These are phyloP conservation scores for Gallinago jamesoni DNA, from an alignment of 2,113 vertebrate genomes.

Conservation along the genomic window DNA sequence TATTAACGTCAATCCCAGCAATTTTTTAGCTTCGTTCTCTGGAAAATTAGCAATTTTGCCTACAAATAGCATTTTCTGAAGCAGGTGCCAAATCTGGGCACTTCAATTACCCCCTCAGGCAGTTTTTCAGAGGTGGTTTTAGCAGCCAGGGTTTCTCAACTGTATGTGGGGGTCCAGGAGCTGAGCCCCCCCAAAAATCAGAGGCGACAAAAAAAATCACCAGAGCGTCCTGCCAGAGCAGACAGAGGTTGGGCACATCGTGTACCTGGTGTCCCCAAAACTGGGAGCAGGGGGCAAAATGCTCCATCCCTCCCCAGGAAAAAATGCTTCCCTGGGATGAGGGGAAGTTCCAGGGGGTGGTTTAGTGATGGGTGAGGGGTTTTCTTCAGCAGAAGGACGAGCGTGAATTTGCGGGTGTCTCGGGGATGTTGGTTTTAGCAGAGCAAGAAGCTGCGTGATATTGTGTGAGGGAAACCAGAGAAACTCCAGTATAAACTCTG, in stretches of 20 bases:
- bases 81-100: not conserved
- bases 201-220: not conserved
- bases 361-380: not conserved
- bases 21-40: not conserved
- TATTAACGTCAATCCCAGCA: not conserved
- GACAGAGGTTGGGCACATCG: not conserved
- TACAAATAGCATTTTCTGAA: not conserved
- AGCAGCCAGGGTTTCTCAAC: rapidly evolving
- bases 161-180: not conserved
- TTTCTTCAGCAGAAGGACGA: not conserved
- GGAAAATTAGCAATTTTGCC: not conserved
- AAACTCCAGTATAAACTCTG: not conserved
- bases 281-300: not conserved
- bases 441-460: not conserved
- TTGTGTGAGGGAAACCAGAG: not conserved
- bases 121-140: not conserved
- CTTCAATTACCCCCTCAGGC: not conserved
- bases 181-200: not conserved
- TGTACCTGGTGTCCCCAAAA: not conserved
- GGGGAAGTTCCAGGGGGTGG: not conserved
- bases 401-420: not conserved
- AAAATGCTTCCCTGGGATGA: not conserved
- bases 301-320: not conserved
- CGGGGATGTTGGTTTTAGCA: not conserved
- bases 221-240: not conserved